Evolutionary conservation across 2,113 vertebrate genomes (phyloP), one percentile per base, ranked within the genome.

Genomic region (Stigmatopora argus): DNA sequence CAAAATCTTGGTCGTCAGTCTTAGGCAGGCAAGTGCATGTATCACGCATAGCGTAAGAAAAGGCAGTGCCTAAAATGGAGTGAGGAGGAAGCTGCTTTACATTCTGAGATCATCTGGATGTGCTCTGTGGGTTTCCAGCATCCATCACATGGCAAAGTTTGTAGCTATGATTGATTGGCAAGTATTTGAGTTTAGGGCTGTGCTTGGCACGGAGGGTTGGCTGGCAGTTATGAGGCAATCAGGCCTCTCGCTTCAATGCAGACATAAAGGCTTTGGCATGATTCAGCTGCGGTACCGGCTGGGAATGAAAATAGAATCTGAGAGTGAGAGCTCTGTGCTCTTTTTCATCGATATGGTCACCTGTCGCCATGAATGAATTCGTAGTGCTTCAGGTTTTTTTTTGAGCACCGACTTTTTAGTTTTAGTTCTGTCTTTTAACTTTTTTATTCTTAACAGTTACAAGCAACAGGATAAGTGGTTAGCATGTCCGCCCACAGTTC

Each of bases 171-270:
- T 88, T 85, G 81, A 89, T 88, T 83, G 83, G 85, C 82, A 73
- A 84, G 78, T 79, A 72, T 86, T 82, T 81, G 72, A 79, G 76
- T 83, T 75, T 75, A 74, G 79, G 73, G 69, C 70, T 67, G 52
- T 51, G 63, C 76, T 79, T 79, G 81, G 80, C 75, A 58, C 53
- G 60, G 58, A 74, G 70, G 73, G 62, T 77, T 78, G 71, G 73
- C 80, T 80, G 76, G 59, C 78, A 61, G 70, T 83, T 80, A 83
- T 79, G 82, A 86, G 82, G 79, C 77, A 86, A 87, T 87, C 86
- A 85, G 68, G 64, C 61, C 62, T 64, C 75, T 75, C 19, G 75
- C 80, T 77, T 82, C 71, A 72, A 80, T 78, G 79, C 71, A 49
- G 75, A 65, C 77, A 80, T 77, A 78, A 83, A 81, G 18, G 67